These are phyloP conservation scores for Macaria liturata DNA, from an alignment of 2,888 invertebrate species.

Conservation along the genomic window DNA sequence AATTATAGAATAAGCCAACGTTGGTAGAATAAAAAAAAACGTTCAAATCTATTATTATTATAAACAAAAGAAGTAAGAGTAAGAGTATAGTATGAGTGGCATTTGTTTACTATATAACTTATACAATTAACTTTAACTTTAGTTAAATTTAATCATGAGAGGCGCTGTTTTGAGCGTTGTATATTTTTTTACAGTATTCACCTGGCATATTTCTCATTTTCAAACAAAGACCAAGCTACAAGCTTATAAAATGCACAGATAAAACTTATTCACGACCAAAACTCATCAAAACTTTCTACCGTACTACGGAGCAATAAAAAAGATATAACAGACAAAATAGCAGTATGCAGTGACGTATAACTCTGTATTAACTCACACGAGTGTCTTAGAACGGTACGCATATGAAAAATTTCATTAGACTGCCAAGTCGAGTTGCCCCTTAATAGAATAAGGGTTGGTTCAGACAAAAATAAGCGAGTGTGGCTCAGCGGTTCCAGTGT, in stretches of 20 bases:
- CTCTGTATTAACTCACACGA: not conserved
- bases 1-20: too few relatives aligned
- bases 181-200: not conserved
- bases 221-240: not conserved
- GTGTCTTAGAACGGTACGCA: conserved; percentile 1
- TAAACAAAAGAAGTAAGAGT: too few relatives aligned
- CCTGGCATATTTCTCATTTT: not conserved
- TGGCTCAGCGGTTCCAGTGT: too few relatives aligned
- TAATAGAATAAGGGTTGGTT: conserved; percentile 25
- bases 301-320: not conserved
- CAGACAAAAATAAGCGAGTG: conserved; percentile 2
- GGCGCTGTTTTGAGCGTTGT: not conserved
- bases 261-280: not conserved
- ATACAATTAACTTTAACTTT: too few relatives aligned
- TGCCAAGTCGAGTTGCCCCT: conserved; percentile 26
- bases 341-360: not conserved
- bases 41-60: too few relatives aligned
- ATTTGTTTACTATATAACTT: too few relatives aligned
- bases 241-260: not conserved
- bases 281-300: not conserved
- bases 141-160: not conserved
- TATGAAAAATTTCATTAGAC: conserved; percentile 38
- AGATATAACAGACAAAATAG: not conserved
- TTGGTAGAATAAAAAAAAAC: too few relatives aligned
- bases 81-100: too few relatives aligned